Percentiles rank a stretch among this genome's conserved stretches.
Conservation (phyloP, 92 coral and sea anemone genomes). For the Siderastrea radians region DNA sequence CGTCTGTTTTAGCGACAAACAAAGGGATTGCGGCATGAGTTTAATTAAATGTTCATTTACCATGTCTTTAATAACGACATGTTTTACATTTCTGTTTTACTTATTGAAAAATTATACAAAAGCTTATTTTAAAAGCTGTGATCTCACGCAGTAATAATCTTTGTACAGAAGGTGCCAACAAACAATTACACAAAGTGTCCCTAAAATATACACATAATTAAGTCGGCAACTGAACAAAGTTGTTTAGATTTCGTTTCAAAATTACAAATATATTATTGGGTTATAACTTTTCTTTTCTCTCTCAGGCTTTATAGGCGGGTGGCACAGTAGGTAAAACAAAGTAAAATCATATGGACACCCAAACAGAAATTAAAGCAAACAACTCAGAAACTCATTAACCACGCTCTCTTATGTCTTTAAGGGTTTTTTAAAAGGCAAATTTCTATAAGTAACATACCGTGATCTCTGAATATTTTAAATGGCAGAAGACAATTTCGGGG, state of each 20-base stretch:
- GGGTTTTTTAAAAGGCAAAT: too few relatives aligned
- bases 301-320: too few relatives aligned
- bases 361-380: too few relatives aligned
- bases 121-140: not conserved
- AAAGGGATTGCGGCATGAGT: not conserved
- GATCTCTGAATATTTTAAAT: too few relatives aligned
- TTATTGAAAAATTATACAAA: not conserved
- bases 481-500: too few relatives aligned
- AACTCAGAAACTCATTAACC: too few relatives aligned
- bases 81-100: not conserved
- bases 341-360: too few relatives aligned
- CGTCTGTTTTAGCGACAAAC: not conserved
- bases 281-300: not conserved
- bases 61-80: not conserved
- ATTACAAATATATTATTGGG: not conserved
- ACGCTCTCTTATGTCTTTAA: too few relatives aligned
- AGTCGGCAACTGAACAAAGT: not conserved
- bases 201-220: not conserved
- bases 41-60: not conserved
- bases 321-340: too few relatives aligned
- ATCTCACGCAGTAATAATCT: constrained; percentile 2
- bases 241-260: constrained; percentile 8
- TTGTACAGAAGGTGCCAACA: not conserved
- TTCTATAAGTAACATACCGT: too few relatives aligned
- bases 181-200: not conserved